phyloP scores from a whole-genome alignment of 2,797 vertebrate genomes.

The Florisuga fusca region DNA sequence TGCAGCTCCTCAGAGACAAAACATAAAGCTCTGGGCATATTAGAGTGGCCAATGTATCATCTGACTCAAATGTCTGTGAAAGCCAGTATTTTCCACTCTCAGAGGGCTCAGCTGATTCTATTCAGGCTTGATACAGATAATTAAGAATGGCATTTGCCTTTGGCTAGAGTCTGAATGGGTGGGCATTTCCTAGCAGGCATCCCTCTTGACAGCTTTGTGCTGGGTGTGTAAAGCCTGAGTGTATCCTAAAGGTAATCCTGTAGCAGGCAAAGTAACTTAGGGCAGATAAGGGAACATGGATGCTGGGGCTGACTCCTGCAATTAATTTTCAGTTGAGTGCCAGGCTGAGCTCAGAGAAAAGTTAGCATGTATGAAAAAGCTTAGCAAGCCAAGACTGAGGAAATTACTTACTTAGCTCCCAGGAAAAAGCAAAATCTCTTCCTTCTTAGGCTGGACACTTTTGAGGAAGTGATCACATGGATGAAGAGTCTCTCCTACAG shows the following conservation, averaged over 20 bases:
- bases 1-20: neutral
- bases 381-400: neutral
- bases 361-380: neutral
- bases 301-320: neutral
- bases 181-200: neutral
- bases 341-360: neutral
- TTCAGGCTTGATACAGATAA: neutral
- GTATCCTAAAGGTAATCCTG: neutral
- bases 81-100: neutral
- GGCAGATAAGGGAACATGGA: fast-evolving
- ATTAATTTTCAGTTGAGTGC: neutral
- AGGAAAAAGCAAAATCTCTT: neutral
- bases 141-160: neutral
- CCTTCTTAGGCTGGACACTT: neutral
- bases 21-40: neutral
- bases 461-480: neutral
- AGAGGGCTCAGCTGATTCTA: neutral
- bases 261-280: neutral
- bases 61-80: neutral
- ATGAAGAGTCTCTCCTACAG: neutral
- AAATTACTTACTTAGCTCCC: neutral
- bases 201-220: neutral
- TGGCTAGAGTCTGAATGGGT: neutral
- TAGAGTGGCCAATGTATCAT: neutral
- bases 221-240: neutral